phyloP scores from a whole-genome alignment of 1,140 invertebrate genomes.

The Zaprionus africanus region DNA sequence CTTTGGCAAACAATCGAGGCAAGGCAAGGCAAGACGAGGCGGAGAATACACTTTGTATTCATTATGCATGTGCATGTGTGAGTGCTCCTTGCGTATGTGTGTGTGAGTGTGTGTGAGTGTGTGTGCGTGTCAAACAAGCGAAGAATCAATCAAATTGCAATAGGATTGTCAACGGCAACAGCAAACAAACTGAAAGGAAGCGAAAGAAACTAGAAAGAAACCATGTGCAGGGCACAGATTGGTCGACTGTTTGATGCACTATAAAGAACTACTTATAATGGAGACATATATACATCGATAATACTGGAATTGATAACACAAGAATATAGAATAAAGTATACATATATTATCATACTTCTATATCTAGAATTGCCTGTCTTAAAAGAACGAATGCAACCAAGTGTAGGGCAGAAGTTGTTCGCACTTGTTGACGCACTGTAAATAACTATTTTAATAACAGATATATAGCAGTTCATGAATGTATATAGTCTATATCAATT shows the following conservation, averaged over 20 bases:
- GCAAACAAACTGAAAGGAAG: slow-evolving; percentile 48
- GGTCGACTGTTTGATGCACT: not conserved
- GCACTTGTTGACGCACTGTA: too few relatives aligned
- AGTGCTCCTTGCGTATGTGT: not conserved
- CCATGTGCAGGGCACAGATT: not conserved
- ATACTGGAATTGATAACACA: too few relatives aligned
- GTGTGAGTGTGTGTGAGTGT: slow-evolving; percentile 25
- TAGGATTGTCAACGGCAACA: slow-evolving; percentile 54
- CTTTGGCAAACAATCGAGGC: slow-evolving; percentile 64
- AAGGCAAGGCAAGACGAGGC: slow-evolving; percentile 41
- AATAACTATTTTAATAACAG: too few relatives aligned
- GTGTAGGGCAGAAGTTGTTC: too few relatives aligned
- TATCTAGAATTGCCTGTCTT: too few relatives aligned
- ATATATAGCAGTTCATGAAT: too few relatives aligned
- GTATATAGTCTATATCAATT: too few relatives aligned
- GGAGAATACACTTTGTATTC: slow-evolving; percentile 60
- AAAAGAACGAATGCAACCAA: too few relatives aligned
- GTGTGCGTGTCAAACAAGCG: slow-evolving; percentile 64
- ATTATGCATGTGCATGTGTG: slow-evolving; percentile 58
- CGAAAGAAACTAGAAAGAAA: slow-evolving; percentile 23
- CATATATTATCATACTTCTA: too few relatives aligned
- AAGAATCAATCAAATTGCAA: slow-evolving; percentile 77
- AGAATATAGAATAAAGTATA: not conserved
- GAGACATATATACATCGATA: not conserved
- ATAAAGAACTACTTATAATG: not conserved